phyloP scores from a whole-genome alignment of 53 echinoderm and acorn worm species.

The Zoroaster sp. region DNA sequence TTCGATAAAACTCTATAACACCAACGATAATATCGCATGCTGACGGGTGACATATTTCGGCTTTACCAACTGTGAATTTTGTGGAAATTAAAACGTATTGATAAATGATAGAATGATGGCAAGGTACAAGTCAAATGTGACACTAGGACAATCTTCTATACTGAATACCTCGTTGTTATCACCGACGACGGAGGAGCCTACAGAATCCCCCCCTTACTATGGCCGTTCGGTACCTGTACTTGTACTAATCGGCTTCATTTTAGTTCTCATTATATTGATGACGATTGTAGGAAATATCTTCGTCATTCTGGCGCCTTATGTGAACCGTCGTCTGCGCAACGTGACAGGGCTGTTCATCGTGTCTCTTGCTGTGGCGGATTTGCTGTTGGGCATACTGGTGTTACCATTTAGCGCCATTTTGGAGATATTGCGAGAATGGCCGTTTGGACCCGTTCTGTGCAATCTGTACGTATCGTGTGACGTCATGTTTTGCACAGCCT shows the following conservation, averaged over 20 bases:
- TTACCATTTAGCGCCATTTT: conserved; percentile 87
- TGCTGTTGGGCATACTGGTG: conserved; percentile 85
- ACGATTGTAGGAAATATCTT: conserved; percentile 84
- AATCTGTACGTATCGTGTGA: conserved; percentile 95
- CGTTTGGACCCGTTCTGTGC: conserved; percentile 82
- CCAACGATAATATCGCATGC: too few relatives aligned
- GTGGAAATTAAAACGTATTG: too few relatives aligned
- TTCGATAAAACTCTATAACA: too few relatives aligned
- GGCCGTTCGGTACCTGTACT: conserved; percentile 57
- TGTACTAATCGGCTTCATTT: conserved; percentile 38
- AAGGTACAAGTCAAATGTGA: background rate
- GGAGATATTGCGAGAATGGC: conserved; percentile 82
- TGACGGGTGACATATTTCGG: too few relatives aligned
- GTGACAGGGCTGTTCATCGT: conserved; percentile 92
- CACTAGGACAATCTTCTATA: background rate
- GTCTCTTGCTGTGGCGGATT: conserved; percentile 90
- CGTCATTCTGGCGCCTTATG: conserved; percentile 84
- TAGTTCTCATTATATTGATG: conserved; percentile 68
- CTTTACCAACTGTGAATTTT: too few relatives aligned
- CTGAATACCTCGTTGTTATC: background rate
- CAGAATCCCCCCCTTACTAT: background rate
- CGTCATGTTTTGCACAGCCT: conserved; percentile 90
- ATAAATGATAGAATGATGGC: too few relatives aligned
- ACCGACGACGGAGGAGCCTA: background rate
- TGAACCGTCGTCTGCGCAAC: conserved; percentile 77